Conservation (phyloP, 2,113 vertebrate species). For the Tyrannus savana region DNA sequence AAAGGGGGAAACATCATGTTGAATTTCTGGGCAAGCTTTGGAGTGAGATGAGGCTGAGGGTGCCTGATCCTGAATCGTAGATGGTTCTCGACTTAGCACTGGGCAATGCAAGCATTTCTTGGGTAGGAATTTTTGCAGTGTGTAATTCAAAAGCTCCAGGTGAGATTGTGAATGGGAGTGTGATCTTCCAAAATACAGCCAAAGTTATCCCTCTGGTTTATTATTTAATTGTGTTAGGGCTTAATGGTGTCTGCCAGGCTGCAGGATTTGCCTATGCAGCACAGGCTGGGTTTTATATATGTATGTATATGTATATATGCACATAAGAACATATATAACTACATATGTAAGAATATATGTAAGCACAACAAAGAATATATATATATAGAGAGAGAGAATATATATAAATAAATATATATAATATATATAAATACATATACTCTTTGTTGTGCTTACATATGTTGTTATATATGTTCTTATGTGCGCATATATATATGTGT, state of each 20-base stretch:
- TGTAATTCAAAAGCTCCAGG: neutral
- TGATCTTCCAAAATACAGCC: neutral
- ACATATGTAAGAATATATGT: accelerated
- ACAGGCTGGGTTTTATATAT: neutral
- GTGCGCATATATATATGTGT: too few relatives aligned
- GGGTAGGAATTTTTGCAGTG: neutral
- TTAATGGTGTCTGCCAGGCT: neutral
- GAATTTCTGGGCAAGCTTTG: neutral
- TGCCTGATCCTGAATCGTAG: accelerated
- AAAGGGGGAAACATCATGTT: neutral
- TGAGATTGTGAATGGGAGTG: neutral
- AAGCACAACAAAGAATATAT: neutral
- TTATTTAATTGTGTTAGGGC: neutral
- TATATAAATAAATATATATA: too few relatives aligned
- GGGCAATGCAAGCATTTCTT: neutral
- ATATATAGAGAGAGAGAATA: too few relatives aligned
- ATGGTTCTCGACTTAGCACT: neutral
- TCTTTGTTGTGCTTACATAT: too few relatives aligned
- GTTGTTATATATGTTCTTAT: too few relatives aligned
- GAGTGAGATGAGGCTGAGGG: neutral
- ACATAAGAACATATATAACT: neutral
- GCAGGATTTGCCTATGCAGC: neutral
- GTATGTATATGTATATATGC: too few relatives aligned
- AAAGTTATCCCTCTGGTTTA: neutral
- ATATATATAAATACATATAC: too few relatives aligned